Base-by-base conservation (phyloP, 2,888 invertebrate species). In the Rhaphigaster nebulosa region DNA sequence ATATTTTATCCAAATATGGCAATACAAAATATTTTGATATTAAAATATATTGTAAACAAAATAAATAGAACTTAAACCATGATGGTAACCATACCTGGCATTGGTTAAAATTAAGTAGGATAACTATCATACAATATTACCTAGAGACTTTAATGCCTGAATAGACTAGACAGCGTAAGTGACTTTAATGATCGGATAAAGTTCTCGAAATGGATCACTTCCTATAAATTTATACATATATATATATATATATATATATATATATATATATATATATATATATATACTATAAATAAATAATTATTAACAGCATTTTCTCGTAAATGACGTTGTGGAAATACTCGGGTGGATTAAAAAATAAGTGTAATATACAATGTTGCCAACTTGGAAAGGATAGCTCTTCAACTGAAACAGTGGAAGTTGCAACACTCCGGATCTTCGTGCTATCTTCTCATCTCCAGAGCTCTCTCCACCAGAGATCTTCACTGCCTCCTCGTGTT, bases 381-480 rank as follows among this genome's bases (percentile, higher is more conserved):
- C n/a, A 84, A 45, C 84, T 84, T 84, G 84, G 84, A 41, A 41
- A 84, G 84, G 84, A 84, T 84, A 84, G 45, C 84, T 45, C 84
- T 76, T 38, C 84, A 84, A 50, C 45, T 84, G 84, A 84, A 84
- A 84, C 84, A 84, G 84, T 84, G 84, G 84, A 84, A 84, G 45
- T 84, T 84, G 84, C 84, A 84, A 84, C 84, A 84, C 84, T 84
- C 84, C 84, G 84, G 84, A 84, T 84, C 84, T 50, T 84, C n/a
- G 12, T 38, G 45, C 15, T 84, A 84, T 84, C 84, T 84, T 84
- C 3, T 50, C 45, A 84, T 84, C 84, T 84, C 45, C 84, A 84
- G 84, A 84, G 84, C 41, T 84, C 84, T 84, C 84, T 84, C 84
- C 84, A n/a, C 84, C 84, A n/a, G n/a, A 41, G 45, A 84, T 76